phyloP scores from a whole-genome alignment of 2,888 invertebrate species.

The Polydrusus tereticollis region DNA sequence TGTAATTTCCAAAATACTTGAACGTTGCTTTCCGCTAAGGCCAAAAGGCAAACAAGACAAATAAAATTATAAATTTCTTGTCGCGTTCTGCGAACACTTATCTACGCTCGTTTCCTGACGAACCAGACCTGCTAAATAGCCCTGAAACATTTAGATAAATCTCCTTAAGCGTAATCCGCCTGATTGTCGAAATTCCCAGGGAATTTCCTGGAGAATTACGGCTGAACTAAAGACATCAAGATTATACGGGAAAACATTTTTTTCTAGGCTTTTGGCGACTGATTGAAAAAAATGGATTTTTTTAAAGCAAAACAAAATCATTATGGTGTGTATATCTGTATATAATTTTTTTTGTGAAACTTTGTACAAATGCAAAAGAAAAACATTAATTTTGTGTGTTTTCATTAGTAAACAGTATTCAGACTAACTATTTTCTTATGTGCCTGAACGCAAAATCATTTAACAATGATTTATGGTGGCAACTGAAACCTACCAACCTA shows the following conservation, averaged over 20 bases:
- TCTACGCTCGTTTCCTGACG: slow-evolving; percentile 14
- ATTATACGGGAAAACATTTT: slow-evolving; percentile 1
- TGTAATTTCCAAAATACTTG: too few species aligned
- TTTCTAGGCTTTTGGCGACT: not conserved
- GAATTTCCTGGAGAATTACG: slow-evolving; percentile 13
- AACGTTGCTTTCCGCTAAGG: too few species aligned
- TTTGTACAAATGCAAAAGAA: too few species aligned
- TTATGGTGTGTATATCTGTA: too few species aligned
- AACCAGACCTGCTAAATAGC: slow-evolving; percentile 20
- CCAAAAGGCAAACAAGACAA: slow-evolving; percentile 1
- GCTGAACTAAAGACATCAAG: not conserved
- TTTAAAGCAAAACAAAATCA: not conserved
- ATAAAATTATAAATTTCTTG: slow-evolving; percentile 18
- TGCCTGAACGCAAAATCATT: not conserved
- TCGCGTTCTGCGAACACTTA: slow-evolving; percentile 1
- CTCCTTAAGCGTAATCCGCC: slow-evolving; percentile 21
- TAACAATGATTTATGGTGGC: not conserved
- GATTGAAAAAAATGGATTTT: not conserved
- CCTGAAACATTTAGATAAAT: slow-evolving; percentile 25
- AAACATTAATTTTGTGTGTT: too few species aligned
- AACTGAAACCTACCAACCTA: slow-evolving; percentile 3
- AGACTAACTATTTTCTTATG: too few species aligned
- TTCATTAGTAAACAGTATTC: too few species aligned
- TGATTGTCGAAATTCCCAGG: slow-evolving; percentile 19
- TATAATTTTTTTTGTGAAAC: too few species aligned